phyloP scores from a whole-genome alignment of 2,888 invertebrate genomes.

The Harpalus rufipes region DNA sequence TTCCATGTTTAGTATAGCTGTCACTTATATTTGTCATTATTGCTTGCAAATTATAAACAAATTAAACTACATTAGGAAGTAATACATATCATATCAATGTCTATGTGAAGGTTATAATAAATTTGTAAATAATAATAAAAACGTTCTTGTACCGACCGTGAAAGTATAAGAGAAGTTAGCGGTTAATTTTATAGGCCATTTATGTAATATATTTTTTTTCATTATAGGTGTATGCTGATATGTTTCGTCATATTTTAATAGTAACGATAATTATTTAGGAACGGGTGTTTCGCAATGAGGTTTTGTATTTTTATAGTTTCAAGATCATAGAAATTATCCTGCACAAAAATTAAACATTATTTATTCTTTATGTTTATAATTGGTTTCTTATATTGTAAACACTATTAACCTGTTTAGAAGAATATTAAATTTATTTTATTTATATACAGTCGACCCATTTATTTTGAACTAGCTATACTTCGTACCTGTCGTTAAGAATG shows the following conservation, averaged over 20 bases:
- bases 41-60: not conserved
- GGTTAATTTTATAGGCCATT: not conserved
- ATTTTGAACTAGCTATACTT: too few species aligned
- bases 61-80: conserved; percentile 2
- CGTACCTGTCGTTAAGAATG: too few species aligned
- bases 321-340: not conserved
- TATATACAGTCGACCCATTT: too few species aligned
- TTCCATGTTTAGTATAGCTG: too few species aligned
- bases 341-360: too few species aligned
- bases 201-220: not conserved
- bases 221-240: not conserved
- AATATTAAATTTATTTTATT: too few species aligned
- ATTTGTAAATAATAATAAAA: conserved; percentile 8
- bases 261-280: not conserved
- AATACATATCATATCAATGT: conserved; percentile 1
- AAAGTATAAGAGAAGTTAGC: not conserved
- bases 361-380: too few species aligned
- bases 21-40: not conserved
- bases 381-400: too few species aligned
- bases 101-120: not conserved
- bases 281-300: not conserved
- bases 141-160: not conserved
- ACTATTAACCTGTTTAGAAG: too few species aligned
- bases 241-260: not conserved
- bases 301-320: not conserved